Evolutionary conservation across 2,113 vertebrate species (phyloP), one percentile per base, ranked within the genome.

Genomic region (Notarius quadriscutis): DNA sequence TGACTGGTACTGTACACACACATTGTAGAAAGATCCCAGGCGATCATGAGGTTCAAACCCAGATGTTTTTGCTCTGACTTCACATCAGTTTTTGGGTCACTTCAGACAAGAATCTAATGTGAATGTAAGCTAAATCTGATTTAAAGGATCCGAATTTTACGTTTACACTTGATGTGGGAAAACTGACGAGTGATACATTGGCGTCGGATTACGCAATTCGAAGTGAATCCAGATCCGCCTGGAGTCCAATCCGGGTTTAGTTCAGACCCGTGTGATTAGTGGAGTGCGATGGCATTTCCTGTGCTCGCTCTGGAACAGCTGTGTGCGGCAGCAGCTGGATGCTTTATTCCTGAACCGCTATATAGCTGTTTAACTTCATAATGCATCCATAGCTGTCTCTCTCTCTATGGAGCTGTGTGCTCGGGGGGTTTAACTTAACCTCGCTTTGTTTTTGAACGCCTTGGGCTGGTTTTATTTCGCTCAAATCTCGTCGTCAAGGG

Each of bases 241-340:
- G 11, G 57, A 74, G 2, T 80, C 60, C 25, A 74, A 55, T 60
- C 84, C 86, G 89, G 6, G 84, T 90, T 86, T 88, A 25, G 0
- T 0, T 25, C 0, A 4, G 2, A 18, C 14, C n/a, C n/a, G n/a
- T 75, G 57, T 14, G 50, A 34, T 50, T 83, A 11, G 67, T 53
- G 83, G 81, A 74, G 77, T 88, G 81, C 87, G 74, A 84, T 78
- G 87, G 89, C 78, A 90, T 90, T 90, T 90, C 89, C 89, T 88
- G 87, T 67, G 69, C 78, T 87, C 67, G 14, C 55, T 74, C 5
- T 72, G 51, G 67, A 74, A 79, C 89, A 88, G 87, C 84, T 90
- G 89, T 63, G 82, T 79, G 84, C 74, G 69, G 83, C 48, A 6
- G 69, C 85, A 88, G 89, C 79, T 83, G 87, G 86, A 88, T 84